These are phyloP conservation scores for Nymphicus hollandicus DNA, from an alignment of 2,113 vertebrate genomes.

Conservation along the genomic window DNA sequence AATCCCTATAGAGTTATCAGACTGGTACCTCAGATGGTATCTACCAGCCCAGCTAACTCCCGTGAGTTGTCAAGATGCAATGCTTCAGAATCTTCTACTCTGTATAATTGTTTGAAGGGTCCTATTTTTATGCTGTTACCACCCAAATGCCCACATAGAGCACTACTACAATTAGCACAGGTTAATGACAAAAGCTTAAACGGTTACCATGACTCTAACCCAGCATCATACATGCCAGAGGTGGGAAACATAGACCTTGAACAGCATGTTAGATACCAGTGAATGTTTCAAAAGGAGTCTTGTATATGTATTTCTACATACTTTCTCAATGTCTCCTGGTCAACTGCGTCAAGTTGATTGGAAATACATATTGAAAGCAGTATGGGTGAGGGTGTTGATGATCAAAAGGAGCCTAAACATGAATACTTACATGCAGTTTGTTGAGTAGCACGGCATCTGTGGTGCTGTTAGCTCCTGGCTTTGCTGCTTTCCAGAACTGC, in stretches of 20 bases:
- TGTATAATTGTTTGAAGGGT: fast-evolving
- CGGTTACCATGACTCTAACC: not conserved
- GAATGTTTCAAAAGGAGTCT: fast-evolving
- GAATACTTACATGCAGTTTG: conserved; percentile 88
- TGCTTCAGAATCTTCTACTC: fast-evolving
- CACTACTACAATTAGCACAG: not conserved
- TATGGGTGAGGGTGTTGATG: fast-evolving
- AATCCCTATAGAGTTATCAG: not conserved
- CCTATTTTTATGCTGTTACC: not conserved
- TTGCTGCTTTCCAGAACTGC: conserved; percentile 99
- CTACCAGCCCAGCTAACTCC: not conserved
- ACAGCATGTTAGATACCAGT: fast-evolving
- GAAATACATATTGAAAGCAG: fast-evolving
- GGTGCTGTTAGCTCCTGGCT: conserved; percentile 93
- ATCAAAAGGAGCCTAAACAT: too few relatives aligned
- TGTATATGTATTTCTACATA: fast-evolving
- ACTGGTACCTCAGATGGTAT: not conserved
- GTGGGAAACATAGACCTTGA: not conserved
- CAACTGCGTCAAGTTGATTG: fast-evolving
- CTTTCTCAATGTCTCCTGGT: fast-evolving
- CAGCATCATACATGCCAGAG: fast-evolving
- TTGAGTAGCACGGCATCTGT: conserved; percentile 93
- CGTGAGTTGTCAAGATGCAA: fast-evolving
- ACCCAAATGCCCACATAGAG: not conserved
- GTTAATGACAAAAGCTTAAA: not conserved